phyloP scores from a whole-genome alignment of 1,140 invertebrate species.

The Vanessa atalanta region DNA sequence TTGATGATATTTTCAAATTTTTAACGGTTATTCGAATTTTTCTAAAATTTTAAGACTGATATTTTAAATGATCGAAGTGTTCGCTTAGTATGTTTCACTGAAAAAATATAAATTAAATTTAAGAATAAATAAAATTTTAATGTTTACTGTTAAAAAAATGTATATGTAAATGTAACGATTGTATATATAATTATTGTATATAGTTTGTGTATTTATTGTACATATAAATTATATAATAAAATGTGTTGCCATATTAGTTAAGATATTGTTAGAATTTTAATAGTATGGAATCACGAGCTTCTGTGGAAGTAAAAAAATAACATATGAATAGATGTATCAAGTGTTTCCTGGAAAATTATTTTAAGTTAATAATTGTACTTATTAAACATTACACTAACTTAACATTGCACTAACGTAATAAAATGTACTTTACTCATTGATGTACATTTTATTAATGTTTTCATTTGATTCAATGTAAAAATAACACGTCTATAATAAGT shows the following conservation, averaged over 20 bases:
- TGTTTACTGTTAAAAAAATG: neutral
- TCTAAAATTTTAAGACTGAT: conserved; percentile 13
- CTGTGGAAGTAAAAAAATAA: conserved; percentile 20
- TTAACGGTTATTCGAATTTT: conserved; percentile 1
- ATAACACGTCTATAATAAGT: neutral
- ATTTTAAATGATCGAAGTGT: conserved; percentile 1
- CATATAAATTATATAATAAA: conserved; percentile 35
- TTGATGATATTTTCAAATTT: conserved; percentile 4
- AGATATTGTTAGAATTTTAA: conserved; percentile 22
- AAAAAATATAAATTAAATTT: neutral
- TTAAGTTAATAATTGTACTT: conserved; percentile 17
- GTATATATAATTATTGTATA: conserved; percentile 29
- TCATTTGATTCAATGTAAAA: neutral
- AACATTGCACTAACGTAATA: too few species aligned
- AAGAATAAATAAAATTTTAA: conserved; percentile 5
- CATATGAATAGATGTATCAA: conserved; percentile 11
- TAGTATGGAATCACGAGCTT: conserved; percentile 22
- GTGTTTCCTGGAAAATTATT: neutral
- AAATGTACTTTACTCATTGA: neutral
- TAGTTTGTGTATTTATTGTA: conserved; percentile 30
- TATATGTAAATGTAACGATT: neutral
- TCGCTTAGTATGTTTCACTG: neutral
- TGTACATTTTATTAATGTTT: neutral
- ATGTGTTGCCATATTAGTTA: conserved; percentile 39
- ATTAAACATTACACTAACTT: neutral